These are phyloP conservation scores for Taenioides sp. DNA, from an alignment of 2,797 vertebrate genomes.

Conservation along the genomic window DNA sequence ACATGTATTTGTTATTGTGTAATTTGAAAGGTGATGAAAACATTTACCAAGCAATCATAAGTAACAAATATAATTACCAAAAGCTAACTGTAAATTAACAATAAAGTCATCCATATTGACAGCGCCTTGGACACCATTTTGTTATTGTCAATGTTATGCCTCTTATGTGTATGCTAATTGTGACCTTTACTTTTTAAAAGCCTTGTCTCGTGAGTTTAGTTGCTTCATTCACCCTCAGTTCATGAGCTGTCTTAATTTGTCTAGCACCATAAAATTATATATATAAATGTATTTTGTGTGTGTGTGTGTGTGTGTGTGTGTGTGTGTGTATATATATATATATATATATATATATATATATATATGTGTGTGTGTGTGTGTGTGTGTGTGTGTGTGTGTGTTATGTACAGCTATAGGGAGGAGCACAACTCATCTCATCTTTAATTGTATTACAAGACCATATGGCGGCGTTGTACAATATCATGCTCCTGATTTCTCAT, in stretches of 20 bases:
- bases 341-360: no score
- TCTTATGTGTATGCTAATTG: constrained; percentile 37
- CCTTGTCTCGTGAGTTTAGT: constrained; percentile 56
- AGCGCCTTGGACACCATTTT: background rate
- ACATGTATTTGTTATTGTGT: no score
- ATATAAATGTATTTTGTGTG: no score
- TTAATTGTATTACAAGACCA: constrained; percentile 53
- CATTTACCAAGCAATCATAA: background rate
- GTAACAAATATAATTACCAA: background rate
- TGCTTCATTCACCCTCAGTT: constrained; percentile 44
- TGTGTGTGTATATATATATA: no score
- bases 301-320: constrained; percentile 1
- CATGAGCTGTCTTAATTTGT: constrained; percentile 4
- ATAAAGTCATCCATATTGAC: background rate
- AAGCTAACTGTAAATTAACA: background rate
- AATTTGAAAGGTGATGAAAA: no score
- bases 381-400: constrained; percentile 6
- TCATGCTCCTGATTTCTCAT: constrained; percentile 45
- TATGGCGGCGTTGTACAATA: constrained; percentile 37
- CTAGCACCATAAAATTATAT: constrained; percentile 19
- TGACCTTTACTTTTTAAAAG: constrained; percentile 54
- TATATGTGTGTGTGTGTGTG: no score
- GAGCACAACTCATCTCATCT: constrained; percentile 11
- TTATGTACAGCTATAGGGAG: constrained; percentile 18
- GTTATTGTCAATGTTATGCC: constrained; percentile 9